Conservation (phyloP, 2,888 invertebrate species). For the Pterostichus niger region DNA sequence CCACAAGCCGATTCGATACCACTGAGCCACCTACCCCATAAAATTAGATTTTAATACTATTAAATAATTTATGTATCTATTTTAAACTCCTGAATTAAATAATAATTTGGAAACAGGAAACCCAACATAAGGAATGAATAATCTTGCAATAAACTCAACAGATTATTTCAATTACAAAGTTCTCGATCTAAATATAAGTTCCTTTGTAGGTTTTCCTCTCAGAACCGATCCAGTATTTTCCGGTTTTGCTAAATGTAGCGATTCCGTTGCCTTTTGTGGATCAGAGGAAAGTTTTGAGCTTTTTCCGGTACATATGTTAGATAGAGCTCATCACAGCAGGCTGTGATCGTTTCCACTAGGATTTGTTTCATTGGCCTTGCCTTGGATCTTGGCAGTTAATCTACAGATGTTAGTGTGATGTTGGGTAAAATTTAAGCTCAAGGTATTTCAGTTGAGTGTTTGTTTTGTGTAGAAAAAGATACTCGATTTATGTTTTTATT, state of each 20-base stretch:
- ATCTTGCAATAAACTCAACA: not conserved
- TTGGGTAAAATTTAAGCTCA: not conserved
- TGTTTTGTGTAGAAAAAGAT: constrained; percentile 13
- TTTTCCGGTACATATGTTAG: constrained; percentile 10
- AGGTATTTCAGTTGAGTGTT: constrained; percentile 20
- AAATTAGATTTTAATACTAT: too few species aligned
- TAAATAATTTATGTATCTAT: too few species aligned
- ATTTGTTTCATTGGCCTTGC: constrained; percentile 26
- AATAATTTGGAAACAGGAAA: too few species aligned
- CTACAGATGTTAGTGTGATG: constrained; percentile 10
- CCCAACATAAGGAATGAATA: not conserved
- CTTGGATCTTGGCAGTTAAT: constrained; percentile 21
- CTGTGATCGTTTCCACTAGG: not conserved
- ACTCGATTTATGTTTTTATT: constrained; percentile 30
- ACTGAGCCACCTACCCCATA: too few species aligned
- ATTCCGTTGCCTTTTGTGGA: not conserved
- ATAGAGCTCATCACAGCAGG: not conserved
- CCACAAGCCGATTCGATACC: too few species aligned
- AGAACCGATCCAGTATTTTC: not conserved
- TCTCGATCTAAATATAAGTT: constrained; percentile 5
- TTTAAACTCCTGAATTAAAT: too few species aligned
- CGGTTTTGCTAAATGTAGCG: not conserved
- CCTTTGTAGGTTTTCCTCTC: constrained; percentile 2
- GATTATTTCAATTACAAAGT: constrained; percentile 23
- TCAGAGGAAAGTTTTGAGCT: constrained; percentile 39